A percentile compares a stretch with the other conserved stretches of the same genome.
Conservation (phyloP, 2,888 invertebrate species). For the Clostera curtula region DNA sequence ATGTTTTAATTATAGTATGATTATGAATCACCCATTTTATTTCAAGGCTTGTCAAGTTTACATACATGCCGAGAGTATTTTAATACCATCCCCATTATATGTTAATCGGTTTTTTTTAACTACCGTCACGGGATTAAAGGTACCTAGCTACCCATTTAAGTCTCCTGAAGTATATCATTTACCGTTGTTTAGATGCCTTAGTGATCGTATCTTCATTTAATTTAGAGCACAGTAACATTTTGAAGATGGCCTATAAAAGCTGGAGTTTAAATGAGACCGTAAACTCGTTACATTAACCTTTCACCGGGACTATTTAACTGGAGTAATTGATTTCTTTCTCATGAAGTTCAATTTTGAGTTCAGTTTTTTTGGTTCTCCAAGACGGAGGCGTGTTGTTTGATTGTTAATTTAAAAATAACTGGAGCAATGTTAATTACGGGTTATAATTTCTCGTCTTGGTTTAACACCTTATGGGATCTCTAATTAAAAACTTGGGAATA, state of each 20-base stretch:
- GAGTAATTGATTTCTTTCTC: slow-evolving; percentile 49
- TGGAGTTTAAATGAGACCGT: slow-evolving; percentile 45
- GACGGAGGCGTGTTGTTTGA: neutral
- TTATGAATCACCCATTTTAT: too few relatives aligned
- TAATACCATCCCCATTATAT: too few relatives aligned
- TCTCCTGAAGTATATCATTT: too few relatives aligned
- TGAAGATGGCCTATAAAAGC: slow-evolving; percentile 44
- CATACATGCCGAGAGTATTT: too few relatives aligned
- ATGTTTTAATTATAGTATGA: too few relatives aligned
- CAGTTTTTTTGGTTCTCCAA: slow-evolving; percentile 1
- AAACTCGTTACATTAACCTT: slow-evolving; percentile 62
- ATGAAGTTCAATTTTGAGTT: slow-evolving; percentile 28
- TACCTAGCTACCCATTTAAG: slow-evolving; percentile 13
- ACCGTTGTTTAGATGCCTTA: slow-evolving; percentile 22
- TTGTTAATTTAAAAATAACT: too few relatives aligned
- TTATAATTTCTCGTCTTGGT: too few relatives aligned
- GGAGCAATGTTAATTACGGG: too few relatives aligned
- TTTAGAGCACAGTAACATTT: slow-evolving; percentile 49
- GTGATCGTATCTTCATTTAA: slow-evolving; percentile 44
- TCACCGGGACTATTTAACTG: slow-evolving; percentile 45
- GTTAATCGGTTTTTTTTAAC: too few relatives aligned
- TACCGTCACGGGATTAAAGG: slow-evolving; percentile 1
- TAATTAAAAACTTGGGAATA: too few relatives aligned
- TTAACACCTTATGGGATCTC: too few relatives aligned
- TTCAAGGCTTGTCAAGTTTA: too few relatives aligned